Conservation (phyloP, 2,797 vertebrate genomes). For the Sylvilagus floridanus region DNA sequence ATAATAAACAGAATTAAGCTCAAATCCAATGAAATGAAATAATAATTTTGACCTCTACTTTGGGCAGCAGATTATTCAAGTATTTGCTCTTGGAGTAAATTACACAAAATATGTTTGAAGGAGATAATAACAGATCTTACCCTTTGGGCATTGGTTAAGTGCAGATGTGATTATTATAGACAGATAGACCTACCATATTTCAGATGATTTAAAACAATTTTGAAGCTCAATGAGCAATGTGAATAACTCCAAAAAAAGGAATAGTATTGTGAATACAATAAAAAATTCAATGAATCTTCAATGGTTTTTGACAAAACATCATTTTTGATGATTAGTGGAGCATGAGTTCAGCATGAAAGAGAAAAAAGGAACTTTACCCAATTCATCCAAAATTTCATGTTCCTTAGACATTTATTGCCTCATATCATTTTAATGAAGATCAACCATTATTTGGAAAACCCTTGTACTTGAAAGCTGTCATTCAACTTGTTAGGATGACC, state of each 20-base stretch:
- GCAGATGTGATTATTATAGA: conserved; percentile 65
- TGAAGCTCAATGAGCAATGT: conserved; percentile 83
- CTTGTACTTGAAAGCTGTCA: conserved; percentile 74
- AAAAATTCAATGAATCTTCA: conserved; percentile 84
- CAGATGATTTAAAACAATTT: conserved; percentile 87
- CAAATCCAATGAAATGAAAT: conserved; percentile 23
- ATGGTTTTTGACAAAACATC: conserved; percentile 85
- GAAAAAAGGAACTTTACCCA: conserved; percentile 80
- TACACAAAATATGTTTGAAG: conserved; percentile 25
- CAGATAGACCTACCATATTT: conserved; percentile 76
- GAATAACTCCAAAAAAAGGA: conserved; percentile 76
- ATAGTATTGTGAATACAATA: conserved; percentile 86
- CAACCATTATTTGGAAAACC: conserved; percentile 69
- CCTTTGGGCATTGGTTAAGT: conserved; percentile 72
- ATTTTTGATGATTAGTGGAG: conserved; percentile 82
- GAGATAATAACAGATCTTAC: conserved; percentile 73
- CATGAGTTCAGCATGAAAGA: conserved; percentile 77
- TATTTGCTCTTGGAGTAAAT: neutral
- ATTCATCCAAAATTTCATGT: conserved; percentile 86
- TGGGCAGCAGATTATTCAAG: neutral
- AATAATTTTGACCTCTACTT: neutral
- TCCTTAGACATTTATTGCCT: conserved; percentile 79
- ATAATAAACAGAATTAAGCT: neutral
- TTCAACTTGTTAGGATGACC: conserved; percentile 84
- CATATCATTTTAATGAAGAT: conserved; percentile 65